Conservation (phyloP, 2,797 vertebrate species). For the Pangasius larnaudii region DNA sequence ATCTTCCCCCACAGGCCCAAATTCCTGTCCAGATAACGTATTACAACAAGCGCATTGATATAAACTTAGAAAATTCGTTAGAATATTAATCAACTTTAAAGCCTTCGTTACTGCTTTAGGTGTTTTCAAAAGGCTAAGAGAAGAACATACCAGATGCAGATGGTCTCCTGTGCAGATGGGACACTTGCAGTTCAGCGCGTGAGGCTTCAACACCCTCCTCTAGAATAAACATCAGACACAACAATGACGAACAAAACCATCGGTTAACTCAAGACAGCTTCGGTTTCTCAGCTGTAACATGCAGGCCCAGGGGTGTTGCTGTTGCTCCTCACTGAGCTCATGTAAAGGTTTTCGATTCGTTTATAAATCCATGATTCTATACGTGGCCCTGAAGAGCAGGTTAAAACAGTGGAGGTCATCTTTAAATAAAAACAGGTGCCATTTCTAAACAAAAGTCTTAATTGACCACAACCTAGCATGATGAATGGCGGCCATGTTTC, state of each 20-base stretch:
- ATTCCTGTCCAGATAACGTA: background rate
- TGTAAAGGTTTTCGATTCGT: no score
- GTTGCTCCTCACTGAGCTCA: no score
- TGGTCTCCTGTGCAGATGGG: background rate
- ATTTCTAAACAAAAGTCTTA: background rate
- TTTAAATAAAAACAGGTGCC: background rate
- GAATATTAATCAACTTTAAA: background rate
- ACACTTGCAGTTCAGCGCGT: conserved; percentile 28
- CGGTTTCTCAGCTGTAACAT: background rate
- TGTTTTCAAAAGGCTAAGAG: background rate
- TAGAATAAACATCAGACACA: conserved; percentile 28
- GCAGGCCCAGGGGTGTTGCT: background rate
- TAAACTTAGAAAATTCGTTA: background rate
- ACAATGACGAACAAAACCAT: background rate
- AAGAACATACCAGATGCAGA: conserved; percentile 17
- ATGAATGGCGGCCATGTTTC: background rate
- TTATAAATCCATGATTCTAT: background rate
- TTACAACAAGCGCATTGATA: background rate
- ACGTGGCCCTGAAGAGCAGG: background rate
- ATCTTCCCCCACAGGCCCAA: no score
- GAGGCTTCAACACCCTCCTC: conserved; percentile 10
- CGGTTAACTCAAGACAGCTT: background rate
- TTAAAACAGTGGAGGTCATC: background rate
- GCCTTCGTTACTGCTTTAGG: background rate
- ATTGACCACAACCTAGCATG: background rate